Conservation (phyloP, 2,113 vertebrate species). For the Boulengeromyrus knoepffleri region DNA sequence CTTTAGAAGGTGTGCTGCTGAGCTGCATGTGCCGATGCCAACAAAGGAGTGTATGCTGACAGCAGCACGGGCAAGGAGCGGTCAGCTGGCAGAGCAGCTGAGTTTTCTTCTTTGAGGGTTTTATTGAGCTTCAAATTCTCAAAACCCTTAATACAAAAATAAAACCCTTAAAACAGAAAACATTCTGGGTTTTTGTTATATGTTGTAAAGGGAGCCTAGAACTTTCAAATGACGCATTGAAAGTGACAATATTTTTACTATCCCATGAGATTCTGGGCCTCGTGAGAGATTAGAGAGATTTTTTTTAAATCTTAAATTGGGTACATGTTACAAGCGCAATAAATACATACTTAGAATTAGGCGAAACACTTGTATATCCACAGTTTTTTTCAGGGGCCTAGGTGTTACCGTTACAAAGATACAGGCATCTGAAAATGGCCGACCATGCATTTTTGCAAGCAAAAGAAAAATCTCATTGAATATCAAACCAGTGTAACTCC, state of each 20-base stretch:
- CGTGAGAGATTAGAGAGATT: neutral
- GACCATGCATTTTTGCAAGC: neutral
- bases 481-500: neutral
- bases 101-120: no score
- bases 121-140: neutral
- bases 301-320: no score
- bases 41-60: no score
- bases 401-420: neutral
- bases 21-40: no score
- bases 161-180: neutral
- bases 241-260: neutral
- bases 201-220: neutral
- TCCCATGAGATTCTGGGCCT: neutral
- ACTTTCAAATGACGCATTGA: neutral
- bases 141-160: neutral
- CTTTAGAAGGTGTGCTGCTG: no score
- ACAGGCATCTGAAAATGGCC: neutral
- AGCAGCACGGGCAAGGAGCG: no score
- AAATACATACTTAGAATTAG: neutral
- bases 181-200: neutral
- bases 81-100: no score
- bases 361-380: neutral
- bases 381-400: neutral
- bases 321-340: no score
- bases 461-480: neutral